A percentile compares a stretch with the other conserved stretches of the same genome.
phyloP scores from a whole-genome alignment of 2,888 invertebrate genomes.

The Nemotelus nigrinus region DNA sequence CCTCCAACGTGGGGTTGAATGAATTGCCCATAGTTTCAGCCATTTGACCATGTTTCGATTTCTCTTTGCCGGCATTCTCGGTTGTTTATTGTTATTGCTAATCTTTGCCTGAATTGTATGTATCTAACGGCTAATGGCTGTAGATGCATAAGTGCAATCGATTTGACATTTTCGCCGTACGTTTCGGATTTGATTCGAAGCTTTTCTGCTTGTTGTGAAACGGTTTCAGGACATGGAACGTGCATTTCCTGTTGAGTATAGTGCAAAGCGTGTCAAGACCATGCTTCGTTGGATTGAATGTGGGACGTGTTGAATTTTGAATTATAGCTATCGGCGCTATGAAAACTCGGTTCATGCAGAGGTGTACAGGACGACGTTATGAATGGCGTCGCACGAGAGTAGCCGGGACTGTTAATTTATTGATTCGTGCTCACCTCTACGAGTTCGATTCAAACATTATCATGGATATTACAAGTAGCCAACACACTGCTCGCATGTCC shows the following conservation, averaged over 20 bases:
- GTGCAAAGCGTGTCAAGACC: neutral
- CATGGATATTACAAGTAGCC: too few species aligned
- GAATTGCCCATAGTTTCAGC: neutral
- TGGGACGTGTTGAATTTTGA: neutral
- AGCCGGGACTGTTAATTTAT: too few species aligned
- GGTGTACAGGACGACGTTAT: too few species aligned
- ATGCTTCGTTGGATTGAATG: neutral
- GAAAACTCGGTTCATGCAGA: neutral
- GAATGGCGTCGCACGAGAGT: too few species aligned
- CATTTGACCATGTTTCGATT: slow-evolving; percentile 9
- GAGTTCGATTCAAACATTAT: too few species aligned
- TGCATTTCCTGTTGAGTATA: neutral
- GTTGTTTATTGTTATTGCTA: neutral
- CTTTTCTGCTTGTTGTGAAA: neutral
- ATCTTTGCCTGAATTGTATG: neutral
- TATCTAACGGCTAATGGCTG: neutral
- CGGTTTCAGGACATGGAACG: neutral
- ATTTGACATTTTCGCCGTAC: neutral
- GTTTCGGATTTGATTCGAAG: neutral
- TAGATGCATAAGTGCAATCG: neutral
- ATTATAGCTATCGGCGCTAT: neutral
- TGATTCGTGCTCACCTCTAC: too few species aligned
- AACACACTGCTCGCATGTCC: too few species aligned
- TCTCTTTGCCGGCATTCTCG: neutral
- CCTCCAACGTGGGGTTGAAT: neutral